These are phyloP conservation scores for Phoxinus dragarum DNA, from an alignment of 2,797 vertebrate species.

Conservation along the genomic window DNA sequence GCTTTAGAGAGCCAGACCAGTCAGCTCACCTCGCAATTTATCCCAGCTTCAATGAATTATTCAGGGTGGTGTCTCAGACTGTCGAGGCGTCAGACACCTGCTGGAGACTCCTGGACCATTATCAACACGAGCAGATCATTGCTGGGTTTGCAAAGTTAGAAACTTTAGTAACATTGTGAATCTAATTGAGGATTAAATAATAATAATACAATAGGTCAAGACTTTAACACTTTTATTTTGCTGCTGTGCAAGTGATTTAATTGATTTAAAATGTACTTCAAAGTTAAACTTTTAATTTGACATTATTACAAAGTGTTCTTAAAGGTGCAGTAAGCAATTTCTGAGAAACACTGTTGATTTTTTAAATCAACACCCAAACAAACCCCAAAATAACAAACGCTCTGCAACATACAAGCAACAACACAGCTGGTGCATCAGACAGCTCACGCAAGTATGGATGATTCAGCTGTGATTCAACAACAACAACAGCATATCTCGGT, in stretches of 20 bases:
- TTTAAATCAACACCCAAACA: not conserved
- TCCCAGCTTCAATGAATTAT: conserved; percentile 38
- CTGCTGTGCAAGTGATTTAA: not conserved
- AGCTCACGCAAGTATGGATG: not conserved
- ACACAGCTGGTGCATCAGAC: not conserved
- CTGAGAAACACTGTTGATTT: not conserved
- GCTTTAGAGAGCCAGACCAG: conserved; percentile 7
- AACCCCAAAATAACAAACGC: not conserved
- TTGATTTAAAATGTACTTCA: not conserved
- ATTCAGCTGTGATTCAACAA: not conserved
- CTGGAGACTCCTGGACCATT: not conserved
- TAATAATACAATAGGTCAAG: not conserved
- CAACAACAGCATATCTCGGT: not conserved
- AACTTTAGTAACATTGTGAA: not conserved
- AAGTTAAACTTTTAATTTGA: not conserved
- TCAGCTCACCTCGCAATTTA: not conserved
- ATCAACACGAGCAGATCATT: not conserved
- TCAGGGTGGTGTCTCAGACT: conserved; percentile 18
- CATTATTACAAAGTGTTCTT: not conserved
- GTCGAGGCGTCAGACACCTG: conserved; percentile 9
- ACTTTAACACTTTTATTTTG: not conserved
- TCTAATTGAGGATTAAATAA: not conserved
- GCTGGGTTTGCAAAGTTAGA: not conserved
- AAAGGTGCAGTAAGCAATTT: not conserved
- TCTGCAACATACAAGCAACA: not conserved